These are phyloP conservation scores for Trypoxylus dichotomus DNA, from an alignment of 1,140 invertebrate species.

Conservation along the genomic window DNA sequence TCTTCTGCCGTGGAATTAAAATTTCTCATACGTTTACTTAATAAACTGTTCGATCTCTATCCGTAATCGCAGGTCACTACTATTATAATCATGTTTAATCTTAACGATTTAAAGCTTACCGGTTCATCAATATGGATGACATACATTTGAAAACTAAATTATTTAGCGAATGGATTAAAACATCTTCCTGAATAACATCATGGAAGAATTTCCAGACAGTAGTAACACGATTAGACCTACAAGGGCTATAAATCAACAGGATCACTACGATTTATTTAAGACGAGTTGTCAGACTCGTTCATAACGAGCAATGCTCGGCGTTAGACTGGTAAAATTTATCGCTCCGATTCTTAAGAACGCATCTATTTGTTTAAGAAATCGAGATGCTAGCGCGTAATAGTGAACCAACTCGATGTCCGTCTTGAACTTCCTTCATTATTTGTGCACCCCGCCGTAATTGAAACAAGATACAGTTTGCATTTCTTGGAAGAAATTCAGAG, in stretches of 20 bases:
- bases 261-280: not conserved
- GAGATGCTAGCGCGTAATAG: not conserved
- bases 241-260: not conserved
- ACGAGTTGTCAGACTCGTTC: not conserved
- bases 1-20: too few species aligned
- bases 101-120: too few species aligned
- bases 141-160: too few species aligned
- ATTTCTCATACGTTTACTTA: too few species aligned
- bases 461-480: too few species aligned
- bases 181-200: not conserved
- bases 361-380: not conserved
- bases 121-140: too few species aligned
- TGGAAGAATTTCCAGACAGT: not conserved
- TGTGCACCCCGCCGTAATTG: not conserved
- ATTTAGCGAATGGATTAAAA: not conserved
- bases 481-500: too few species aligned
- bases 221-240: not conserved
- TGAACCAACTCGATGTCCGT: not conserved
- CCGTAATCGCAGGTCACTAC: too few species aligned
- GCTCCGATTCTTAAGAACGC: not conserved
- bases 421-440: not conserved
- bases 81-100: too few species aligned
- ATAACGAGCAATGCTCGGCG: not conserved
- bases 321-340: not conserved
- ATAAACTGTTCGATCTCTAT: too few species aligned